Evolutionary conservation across 2,113 vertebrate genomes (phyloP).

Genomic region (Oryzias curvinotus): DNA sequence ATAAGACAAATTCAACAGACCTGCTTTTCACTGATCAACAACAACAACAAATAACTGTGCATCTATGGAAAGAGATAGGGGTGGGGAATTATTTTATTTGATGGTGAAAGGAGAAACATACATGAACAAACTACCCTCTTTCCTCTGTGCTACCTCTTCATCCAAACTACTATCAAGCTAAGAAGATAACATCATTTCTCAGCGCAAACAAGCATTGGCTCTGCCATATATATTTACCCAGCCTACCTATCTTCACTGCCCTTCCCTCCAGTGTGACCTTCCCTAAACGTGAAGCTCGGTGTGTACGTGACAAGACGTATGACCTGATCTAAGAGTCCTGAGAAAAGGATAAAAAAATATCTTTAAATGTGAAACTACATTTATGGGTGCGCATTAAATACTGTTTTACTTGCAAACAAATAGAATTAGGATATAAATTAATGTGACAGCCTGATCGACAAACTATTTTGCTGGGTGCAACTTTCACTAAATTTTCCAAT

Average conservation of each 20-base stretch:
- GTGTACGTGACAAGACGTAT: conserved; percentile 40
- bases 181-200: conserved; percentile 66
- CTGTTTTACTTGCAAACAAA: background rate
- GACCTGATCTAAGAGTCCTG: conserved; percentile 18
- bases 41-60: background rate
- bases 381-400: background rate
- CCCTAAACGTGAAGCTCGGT: conserved; percentile 58
- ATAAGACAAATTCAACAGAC: background rate
- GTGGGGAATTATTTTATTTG: background rate
- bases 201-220: conserved; percentile 30
- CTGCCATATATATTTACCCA: conserved; percentile 52
- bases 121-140: conserved; percentile 10
- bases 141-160: conserved; percentile 40
- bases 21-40: no score
- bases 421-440: background rate
- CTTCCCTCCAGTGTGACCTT: conserved; percentile 65
- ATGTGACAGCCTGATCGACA: background rate
- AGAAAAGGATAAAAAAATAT: background rate
- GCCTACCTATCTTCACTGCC: conserved; percentile 51
- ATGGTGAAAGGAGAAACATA: background rate
- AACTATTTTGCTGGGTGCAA: background rate
- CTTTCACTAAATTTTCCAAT: no score
- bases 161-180: conserved; percentile 27
- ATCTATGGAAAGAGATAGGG: background rate
- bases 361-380: background rate